These are phyloP conservation scores for Misgurnus anguillicaudatus DNA, from an alignment of 2,113 vertebrate genomes.

Conservation along the genomic window DNA sequence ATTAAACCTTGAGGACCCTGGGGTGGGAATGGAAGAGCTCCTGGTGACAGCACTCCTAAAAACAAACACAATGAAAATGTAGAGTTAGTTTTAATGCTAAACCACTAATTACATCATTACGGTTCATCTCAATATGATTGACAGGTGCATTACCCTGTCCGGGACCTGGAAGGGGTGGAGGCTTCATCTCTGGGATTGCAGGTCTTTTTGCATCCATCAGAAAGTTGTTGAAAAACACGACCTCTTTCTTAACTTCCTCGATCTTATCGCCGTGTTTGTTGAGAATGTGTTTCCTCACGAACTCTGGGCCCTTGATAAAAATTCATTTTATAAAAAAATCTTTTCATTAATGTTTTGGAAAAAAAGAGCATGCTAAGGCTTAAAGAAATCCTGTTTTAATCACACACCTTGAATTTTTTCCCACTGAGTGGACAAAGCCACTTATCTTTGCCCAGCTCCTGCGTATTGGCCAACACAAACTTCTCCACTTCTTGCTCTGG, in stretches of 20 bases:
- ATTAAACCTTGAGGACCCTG: conserved; percentile 86
- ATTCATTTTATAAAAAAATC: neutral
- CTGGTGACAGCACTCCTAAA: conserved; percentile 73
- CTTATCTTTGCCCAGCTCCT: conserved; percentile 94
- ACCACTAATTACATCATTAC: neutral
- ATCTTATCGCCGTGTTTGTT: conserved; percentile 93
- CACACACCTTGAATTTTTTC: conserved; percentile 90
- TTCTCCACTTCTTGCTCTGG: conserved; percentile 91
- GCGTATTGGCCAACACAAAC: conserved; percentile 90
- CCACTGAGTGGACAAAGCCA: conserved; percentile 94
- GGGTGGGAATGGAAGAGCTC: conserved; percentile 82
- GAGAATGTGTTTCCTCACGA: conserved; percentile 91
- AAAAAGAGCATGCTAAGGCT: too few relatives aligned
- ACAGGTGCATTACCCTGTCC: conserved; percentile 72
- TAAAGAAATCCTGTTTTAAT: too few relatives aligned
- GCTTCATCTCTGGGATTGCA: conserved; percentile 85
- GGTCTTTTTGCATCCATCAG: conserved; percentile 90
- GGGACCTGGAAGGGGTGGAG: conserved; percentile 80
- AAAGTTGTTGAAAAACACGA: conserved; percentile 90
- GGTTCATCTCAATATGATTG: too few relatives aligned
- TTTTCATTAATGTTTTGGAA: neutral
- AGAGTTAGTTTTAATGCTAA: neutral
- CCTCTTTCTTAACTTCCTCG: conserved; percentile 92
- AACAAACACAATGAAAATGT: neutral
- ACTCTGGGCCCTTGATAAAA: conserved; percentile 83